These are phyloP conservation scores for Thaumatotibia leucotreta DNA, from an alignment of 1,140 invertebrate genomes.

Conservation along the genomic window DNA sequence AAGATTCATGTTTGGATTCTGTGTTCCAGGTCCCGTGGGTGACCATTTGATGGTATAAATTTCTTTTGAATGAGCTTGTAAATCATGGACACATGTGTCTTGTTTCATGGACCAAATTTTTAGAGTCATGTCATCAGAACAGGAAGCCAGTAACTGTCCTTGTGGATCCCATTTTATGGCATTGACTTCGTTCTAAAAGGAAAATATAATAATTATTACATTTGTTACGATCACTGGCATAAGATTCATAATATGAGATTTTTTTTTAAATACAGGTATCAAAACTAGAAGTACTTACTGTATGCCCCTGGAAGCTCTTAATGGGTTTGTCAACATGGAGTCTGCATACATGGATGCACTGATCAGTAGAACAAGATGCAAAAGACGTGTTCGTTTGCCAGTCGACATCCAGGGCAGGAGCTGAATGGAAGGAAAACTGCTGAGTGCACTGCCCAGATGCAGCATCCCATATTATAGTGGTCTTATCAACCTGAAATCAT, in stretches of 20 bases:
- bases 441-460: constrained; percentile 97
- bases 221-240: too few species aligned
- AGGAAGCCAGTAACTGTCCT: constrained; percentile 97
- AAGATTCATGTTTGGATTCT: constrained; percentile 97
- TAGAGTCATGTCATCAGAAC: constrained; percentile 99
- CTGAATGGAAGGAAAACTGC: constrained; percentile 98
- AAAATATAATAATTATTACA: constrained; percentile 22
- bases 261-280: too few species aligned
- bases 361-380: constrained; percentile 99
- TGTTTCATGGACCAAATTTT: constrained; percentile 99
- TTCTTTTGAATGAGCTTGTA: constrained; percentile 98
- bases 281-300: constrained; percentile 80
- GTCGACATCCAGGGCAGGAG: constrained; percentile 98
- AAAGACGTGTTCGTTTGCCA: constrained; percentile 99
- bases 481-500: constrained; percentile 84
- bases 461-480: constrained; percentile 99
- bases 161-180: constrained; percentile 99
- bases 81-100: constrained; percentile 96
- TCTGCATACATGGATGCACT: constrained; percentile 98
- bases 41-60: constrained; percentile 99
- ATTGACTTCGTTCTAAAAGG: constrained; percentile 96
- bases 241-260: background rate
- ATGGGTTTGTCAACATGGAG: constrained; percentile 95
- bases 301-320: constrained; percentile 99
- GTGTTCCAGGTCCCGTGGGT: constrained; percentile 96